Conservation (phyloP, 2,113 vertebrate genomes). For the pig (Sus scrofa) region T2T-Sscrofa CM000828.6:74047501-74048000, state of each 20-base stretch:
- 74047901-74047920: background rate
- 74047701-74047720: background rate
- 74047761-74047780: fast-evolving
- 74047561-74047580: no score
- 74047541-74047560: fast-evolving
- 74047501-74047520: no score
- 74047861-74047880: background rate
- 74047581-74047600: fast-evolving
- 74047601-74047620: background rate
- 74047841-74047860: background rate
- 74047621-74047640: fast-evolving
- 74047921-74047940: background rate
- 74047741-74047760: fast-evolving
- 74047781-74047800: fast-evolving
- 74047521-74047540: fast-evolving
- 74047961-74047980: background rate
- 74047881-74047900: background rate
- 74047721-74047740: fast-evolving
- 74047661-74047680: fast-evolving
- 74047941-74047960: fast-evolving
- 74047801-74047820: fast-evolving
- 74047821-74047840: background rate
- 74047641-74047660: background rate
- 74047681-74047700: no score
- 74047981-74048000: background rate